phyloP scores from a whole-genome alignment of 2,797 vertebrate species.

The Coluber constrictor region DNA sequence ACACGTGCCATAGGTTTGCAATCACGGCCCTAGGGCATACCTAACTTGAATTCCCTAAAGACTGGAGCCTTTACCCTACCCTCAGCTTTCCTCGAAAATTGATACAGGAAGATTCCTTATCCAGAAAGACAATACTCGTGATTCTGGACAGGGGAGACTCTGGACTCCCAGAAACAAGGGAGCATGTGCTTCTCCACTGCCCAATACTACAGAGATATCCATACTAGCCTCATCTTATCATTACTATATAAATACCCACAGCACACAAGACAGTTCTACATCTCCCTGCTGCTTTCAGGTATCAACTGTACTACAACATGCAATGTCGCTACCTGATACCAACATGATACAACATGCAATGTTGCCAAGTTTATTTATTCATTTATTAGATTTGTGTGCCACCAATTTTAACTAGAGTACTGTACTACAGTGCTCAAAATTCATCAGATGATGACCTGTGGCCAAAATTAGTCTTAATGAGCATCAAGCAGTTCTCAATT shows the following conservation, averaged over 20 bases:
- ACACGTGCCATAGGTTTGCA: too few species aligned
- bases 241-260: not conserved
- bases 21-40: not conserved
- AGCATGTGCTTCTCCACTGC: not conserved
- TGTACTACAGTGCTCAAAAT: not conserved
- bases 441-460: not conserved
- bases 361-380: not conserved
- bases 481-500: not conserved
- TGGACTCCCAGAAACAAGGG: not conserved
- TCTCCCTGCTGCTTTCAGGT: not conserved
- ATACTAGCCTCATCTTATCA: not conserved
- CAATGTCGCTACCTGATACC: not conserved
- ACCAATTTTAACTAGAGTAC: not conserved
- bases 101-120: not conserved
- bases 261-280: not conserved
- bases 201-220: not conserved
- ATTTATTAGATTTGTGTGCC: not conserved
- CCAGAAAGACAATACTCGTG: not conserved
- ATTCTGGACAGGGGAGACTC: not conserved
- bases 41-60: not conserved
- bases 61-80: not conserved
- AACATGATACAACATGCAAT: not conserved
- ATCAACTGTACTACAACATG: not conserved
- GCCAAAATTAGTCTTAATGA: not conserved
- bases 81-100: not conserved